Base-by-base conservation (phyloP, 1,140 invertebrate species). In the Zeugodacus cucurbitae region DNA sequence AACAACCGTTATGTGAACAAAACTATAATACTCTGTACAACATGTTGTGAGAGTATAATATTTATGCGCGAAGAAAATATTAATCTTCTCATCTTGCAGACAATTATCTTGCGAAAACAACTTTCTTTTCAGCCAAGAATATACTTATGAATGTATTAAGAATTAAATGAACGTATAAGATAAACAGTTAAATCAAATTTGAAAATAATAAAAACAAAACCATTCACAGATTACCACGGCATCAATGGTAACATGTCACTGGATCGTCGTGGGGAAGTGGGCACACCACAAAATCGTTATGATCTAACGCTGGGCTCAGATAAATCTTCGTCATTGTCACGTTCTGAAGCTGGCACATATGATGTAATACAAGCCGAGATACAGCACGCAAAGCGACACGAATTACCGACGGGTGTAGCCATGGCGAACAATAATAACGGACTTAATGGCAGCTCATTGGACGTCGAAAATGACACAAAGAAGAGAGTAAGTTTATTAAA, bases 211-310 rank as follows among this genome's bases (percentile, higher is more conserved):
- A 62, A 62, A 22, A 62, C 58, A 26, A 82, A 26, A 44, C 20
- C 5, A 41, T 48, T 82, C 41, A 26, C 41, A 82, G 74, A 90
- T 5, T 93, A 93, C 82, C 91, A 93, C 89, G 93, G 93, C 59
- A 93, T 93, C 88, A 93, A 93, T 89, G 93, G 93, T 58, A 93
- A 93, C 22, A 92, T 93, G 90, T 93, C 93, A 29, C 88, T 93
- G 88, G 93, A 93, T 90, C 90, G 93, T 7, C 91, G 93, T 14
- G 92, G 92, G n/a, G 92, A 93, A 58, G 90, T 93, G 29, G 89
- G 78, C 22, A 90, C 91, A 87, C 89, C 90, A 6, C 90, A 91
- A 44, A 91, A 90, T 85, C 91, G 92, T 10, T 93, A 93, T 86
- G 93, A 93, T 89, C 90, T 93, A 37, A 93, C 93, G 1, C 34